Conservation (phyloP, 2,113 vertebrate genomes). For the Fulica atra region DNA sequence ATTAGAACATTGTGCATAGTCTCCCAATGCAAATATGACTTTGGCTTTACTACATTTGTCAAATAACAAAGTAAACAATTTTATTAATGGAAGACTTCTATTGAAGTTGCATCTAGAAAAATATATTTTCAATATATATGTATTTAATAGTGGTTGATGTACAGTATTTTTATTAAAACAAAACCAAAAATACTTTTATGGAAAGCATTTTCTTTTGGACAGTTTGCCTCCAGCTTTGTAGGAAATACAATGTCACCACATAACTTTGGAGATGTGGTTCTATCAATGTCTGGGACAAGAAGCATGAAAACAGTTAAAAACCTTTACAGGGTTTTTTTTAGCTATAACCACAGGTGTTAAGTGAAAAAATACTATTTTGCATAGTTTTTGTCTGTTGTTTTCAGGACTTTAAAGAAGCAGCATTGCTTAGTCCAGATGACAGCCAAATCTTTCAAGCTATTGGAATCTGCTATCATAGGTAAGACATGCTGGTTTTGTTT, state of each 20-base stretch:
- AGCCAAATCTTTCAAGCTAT: conserved; percentile 66
- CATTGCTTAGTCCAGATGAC: conserved; percentile 31
- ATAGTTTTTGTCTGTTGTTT: background rate
- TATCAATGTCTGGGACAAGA: background rate
- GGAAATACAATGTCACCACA: background rate
- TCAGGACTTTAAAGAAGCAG: conserved; percentile 80
- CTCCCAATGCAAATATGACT: background rate
- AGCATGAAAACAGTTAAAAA: background rate
- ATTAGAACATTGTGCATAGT: background rate
- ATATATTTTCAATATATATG: background rate
- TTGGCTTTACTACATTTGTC: background rate
- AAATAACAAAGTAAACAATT: background rate
- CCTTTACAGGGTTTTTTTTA: background rate
- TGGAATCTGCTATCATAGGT: conserved; percentile 79
- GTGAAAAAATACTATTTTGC: background rate
- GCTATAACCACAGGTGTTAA: background rate
- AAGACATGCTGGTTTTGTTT: background rate
- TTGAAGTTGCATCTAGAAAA: background rate
- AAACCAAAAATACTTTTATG: background rate
- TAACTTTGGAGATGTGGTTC: background rate
- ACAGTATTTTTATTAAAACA: background rate
- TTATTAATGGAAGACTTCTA: background rate
- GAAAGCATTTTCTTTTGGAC: background rate
- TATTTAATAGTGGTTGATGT: background rate
- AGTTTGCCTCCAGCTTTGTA: background rate